phyloP scores from a whole-genome alignment of 2,113 vertebrate genomes.

The Pollachius pollachius region DNA sequence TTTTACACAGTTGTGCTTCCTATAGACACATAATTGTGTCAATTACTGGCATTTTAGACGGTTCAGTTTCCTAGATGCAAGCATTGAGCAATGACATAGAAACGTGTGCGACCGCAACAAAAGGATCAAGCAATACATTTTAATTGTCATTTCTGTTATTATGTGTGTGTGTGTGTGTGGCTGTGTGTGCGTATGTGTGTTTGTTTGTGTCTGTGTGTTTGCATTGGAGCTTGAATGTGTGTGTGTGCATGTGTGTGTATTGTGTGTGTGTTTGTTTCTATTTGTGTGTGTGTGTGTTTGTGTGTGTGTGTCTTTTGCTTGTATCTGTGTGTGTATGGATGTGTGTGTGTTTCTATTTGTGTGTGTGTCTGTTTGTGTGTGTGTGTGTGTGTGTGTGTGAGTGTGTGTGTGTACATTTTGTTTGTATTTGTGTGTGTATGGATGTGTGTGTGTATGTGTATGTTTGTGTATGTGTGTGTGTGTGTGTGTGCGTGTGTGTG shows the following conservation, averaged over 20 bases:
- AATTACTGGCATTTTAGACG: too few species aligned
- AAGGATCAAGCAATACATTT: too few species aligned
- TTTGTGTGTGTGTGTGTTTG: background rate
- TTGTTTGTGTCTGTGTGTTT: too few species aligned
- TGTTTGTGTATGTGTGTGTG: background rate
- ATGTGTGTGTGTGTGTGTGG: constrained; percentile 4
- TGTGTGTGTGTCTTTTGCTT: background rate
- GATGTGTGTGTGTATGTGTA: background rate
- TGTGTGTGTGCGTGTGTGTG: background rate
- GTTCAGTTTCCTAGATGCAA: too few species aligned
- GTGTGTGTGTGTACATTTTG: background rate
- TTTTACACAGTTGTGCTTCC: too few species aligned
- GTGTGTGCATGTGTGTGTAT: background rate
- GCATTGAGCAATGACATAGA: too few species aligned
- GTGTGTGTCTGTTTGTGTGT: background rate
- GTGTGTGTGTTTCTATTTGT: background rate
- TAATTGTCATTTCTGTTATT: background rate
- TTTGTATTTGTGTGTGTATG: background rate
- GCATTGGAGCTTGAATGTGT: background rate
- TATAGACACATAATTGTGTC: too few species aligned
- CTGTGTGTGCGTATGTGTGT: too few species aligned
- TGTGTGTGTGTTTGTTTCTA: background rate
- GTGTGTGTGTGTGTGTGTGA: background rate
- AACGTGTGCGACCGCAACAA: too few species aligned
- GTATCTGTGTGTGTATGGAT: background rate